Base-by-base conservation (phyloP, 1,140 invertebrate species). In the Caenorhabditis latens region DNA sequence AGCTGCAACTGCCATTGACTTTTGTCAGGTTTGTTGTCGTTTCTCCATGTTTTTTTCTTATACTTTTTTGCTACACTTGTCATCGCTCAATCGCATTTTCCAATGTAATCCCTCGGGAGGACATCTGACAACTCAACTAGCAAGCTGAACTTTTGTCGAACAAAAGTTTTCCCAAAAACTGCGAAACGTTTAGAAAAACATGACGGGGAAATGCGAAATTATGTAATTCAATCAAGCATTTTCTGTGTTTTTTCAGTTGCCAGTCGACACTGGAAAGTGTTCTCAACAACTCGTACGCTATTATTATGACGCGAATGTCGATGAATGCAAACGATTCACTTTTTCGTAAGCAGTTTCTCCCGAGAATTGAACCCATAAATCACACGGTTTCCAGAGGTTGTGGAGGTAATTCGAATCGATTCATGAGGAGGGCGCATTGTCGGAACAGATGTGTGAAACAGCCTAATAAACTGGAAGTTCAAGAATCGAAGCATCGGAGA, bases 361-460 rank as follows among this genome's bases (percentile, higher is more conserved):
- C 53, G 58, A 63, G 46, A 57, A 58, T 11, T 79, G 42, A 50
- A 79, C 32, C 67, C 19, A 75, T 65, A 79, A 63, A 63, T 87
- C 61, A 65, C 71, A 79, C 71, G 16, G 50, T 75, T 87, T 88
- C 65, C 75, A 88, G 87, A 65, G 87, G 87, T 63, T 88, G 87
- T 53, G 87, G 67, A 57, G 87, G 87, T 46, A 88, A 88, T 79
- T 84, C 83, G 19, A 88, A 88, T 67, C 21, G 87, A 40, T 88
- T 88, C 55, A 88, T 88, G 83, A 85, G 87, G 11, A 53, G 87
- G 43, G 61, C 87, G 32, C 87, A 88, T 53, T 88, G 87, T 82
- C 50, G 87, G 46, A 84, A 84, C 55, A n/a, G 84, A 83, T 88
- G 87, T 65, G 86, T 86, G 24, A 83, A 53, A 55, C 42, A 86